Evolutionary conservation across 2,113 vertebrate genomes (phyloP).

Genomic region (Calyptomena viridis): DNA sequence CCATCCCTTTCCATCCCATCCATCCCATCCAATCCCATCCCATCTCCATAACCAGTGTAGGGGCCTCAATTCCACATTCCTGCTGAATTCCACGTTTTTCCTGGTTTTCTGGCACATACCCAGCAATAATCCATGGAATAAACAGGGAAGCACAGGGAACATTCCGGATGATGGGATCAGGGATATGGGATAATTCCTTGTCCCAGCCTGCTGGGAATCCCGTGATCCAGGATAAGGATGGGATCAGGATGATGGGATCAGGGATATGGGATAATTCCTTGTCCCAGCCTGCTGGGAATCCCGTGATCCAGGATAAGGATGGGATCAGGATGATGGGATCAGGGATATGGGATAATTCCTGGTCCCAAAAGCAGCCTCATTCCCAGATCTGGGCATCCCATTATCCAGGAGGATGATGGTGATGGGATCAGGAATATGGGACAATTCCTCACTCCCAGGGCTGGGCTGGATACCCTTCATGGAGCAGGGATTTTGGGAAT

Average conservation of each 20-base stretch:
- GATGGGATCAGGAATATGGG: no score
- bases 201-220: not conserved
- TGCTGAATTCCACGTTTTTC: not conserved
- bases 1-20: no score
- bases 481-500: no score
- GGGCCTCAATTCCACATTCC: not conserved
- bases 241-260: not conserved
- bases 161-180: no score
- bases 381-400: no score
- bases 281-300: not conserved
- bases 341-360: accelerated
- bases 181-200: no score
- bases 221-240: not conserved
- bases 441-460: no score
- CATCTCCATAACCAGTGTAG: not conserved
- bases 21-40: not conserved
- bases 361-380: not conserved
- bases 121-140: not conserved
- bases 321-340: not conserved
- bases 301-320: not conserved
- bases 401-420: no score
- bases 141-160: not conserved
- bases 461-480: no score
- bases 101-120: not conserved
- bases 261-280: not conserved